phyloP scores from a whole-genome alignment of 2,797 vertebrate genomes.

The Falco columbarius region DNA sequence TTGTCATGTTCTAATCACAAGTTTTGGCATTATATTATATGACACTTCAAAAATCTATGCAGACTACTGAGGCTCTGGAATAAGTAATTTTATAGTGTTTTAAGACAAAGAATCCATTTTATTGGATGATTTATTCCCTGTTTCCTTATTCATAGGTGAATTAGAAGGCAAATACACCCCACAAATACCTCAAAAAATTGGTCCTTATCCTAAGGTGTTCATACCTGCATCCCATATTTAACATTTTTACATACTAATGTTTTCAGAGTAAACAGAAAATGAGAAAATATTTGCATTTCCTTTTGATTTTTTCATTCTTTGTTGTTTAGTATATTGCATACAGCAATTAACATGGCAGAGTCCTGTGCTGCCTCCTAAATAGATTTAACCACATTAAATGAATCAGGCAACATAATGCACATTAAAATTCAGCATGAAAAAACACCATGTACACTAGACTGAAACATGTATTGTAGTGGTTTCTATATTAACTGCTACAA shows the following conservation, averaged over 20 bases:
- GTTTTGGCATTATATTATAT: not conserved
- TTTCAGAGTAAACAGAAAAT: not conserved
- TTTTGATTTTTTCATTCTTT: not conserved
- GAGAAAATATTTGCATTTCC: not conserved
- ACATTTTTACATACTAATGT: not conserved
- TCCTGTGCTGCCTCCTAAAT: not conserved
- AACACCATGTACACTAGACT: not conserved
- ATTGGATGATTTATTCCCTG: not conserved
- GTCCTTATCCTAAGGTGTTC: not conserved
- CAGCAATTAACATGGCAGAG: not conserved
- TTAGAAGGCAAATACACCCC: not conserved
- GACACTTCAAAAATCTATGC: not conserved
- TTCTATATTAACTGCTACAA: not conserved
- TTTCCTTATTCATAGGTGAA: not conserved
- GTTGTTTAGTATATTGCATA: not conserved
- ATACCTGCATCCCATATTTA: not conserved
- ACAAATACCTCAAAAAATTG: not conserved
- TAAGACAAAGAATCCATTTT: not conserved
- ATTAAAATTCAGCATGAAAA: constrained; percentile 11
- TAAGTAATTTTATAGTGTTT: not conserved
- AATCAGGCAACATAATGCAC: not conserved
- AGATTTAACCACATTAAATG: not conserved
- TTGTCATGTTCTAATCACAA: not conserved
- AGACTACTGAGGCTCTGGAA: not conserved
- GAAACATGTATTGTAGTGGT: not conserved